A percentile compares a stretch with the other conserved stretches of the same genome.
Evolutionary conservation across 2,888 invertebrate species (phyloP).

Genomic region (Zootermopsis nevadensis): DNA sequence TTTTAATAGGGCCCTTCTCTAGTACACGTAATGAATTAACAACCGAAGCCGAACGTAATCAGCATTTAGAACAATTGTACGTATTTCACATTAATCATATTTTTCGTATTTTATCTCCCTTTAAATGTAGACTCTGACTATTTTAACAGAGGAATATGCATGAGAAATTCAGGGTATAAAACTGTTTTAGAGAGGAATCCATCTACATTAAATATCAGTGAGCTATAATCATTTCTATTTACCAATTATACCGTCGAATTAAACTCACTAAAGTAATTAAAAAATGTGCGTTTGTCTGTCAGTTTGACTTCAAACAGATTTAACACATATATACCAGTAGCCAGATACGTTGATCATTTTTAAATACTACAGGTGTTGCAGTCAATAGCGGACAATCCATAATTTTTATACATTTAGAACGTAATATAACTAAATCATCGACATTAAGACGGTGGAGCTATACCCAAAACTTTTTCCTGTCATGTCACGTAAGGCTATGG

Average conservation of each 20-base stretch:
- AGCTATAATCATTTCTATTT: slow-evolving; percentile 18
- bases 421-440: neutral
- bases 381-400: neutral
- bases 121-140: slow-evolving; percentile 7
- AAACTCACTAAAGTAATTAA: neutral
- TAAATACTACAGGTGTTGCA: neutral
- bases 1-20: too few species aligned
- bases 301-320: neutral
- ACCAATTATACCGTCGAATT: neutral
- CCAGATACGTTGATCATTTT: neutral
- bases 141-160: neutral
- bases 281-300: neutral
- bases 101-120: neutral
- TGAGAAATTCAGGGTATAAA: slow-evolving; percentile 3
- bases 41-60: neutral
- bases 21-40: too few species aligned
- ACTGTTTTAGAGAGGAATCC: neutral
- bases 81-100: neutral
- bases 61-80: neutral
- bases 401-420: neutral
- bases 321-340: neutral
- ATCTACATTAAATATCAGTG: slow-evolving; percentile 7
- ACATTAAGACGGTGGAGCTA: neutral
- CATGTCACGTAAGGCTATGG: too few species aligned
- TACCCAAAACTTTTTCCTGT: too few species aligned